phyloP scores from a whole-genome alignment of 2,888 invertebrate species.

The Leistus spinibarbis region DNA sequence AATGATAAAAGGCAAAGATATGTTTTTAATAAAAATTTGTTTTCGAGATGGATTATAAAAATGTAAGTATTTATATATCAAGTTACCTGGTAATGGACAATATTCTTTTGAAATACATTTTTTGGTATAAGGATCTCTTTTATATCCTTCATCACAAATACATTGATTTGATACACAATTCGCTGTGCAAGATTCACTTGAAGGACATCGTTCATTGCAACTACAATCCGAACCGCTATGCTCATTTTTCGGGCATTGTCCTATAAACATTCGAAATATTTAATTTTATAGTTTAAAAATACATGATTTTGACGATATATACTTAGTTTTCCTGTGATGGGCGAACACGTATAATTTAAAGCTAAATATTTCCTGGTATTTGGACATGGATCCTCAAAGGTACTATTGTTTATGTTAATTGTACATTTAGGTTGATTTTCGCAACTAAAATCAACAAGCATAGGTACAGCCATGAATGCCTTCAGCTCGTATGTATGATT shows the following conservation, averaged over 20 bases:
- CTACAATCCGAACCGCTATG: neutral
- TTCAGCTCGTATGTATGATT: neutral
- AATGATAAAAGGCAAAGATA: too few relatives aligned
- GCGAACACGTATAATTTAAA: neutral
- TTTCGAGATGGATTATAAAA: neutral
- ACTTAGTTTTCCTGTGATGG: too few relatives aligned
- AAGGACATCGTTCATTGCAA: neutral
- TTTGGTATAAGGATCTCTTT: slow-evolving; percentile 1
- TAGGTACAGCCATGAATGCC: too few relatives aligned
- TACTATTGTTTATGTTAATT: neutral
- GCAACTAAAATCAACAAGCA: slow-evolving; percentile 22
- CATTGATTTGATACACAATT: neutral
- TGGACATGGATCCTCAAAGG: neutral
- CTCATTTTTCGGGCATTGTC: neutral
- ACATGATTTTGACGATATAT: neutral
- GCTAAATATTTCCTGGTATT: neutral
- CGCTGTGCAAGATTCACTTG: neutral
- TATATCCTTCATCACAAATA: neutral
- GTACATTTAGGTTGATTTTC: slow-evolving; percentile 4
- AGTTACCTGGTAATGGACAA: slow-evolving; percentile 4
- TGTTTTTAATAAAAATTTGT: neutral
- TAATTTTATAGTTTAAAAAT: neutral
- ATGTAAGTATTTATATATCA: neutral
- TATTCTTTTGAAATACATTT: neutral
- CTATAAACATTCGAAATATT: neutral